Percentiles rank a stretch among this genome's conserved stretches.
Conservation (phyloP, 2,888 invertebrate genomes). For the Therioaphis trifolii region DNA sequence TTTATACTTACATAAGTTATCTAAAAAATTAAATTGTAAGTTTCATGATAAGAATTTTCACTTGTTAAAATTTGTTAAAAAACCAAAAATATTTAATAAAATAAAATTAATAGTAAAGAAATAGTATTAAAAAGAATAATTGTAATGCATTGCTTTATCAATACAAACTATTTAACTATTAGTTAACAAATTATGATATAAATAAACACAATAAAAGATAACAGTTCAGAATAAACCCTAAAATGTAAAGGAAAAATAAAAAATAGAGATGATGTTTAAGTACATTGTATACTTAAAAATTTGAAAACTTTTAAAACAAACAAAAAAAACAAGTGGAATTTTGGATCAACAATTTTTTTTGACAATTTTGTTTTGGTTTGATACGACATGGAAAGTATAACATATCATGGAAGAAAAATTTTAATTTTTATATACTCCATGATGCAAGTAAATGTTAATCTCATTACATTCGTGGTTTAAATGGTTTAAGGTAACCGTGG, state of each 20-base stretch:
- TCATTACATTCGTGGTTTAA: too few relatives aligned
- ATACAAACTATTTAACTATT: conserved; percentile 11
- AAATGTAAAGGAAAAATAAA: neutral
- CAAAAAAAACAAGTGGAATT: conserved; percentile 54
- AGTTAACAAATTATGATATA: neutral
- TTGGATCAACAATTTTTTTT: conserved; percentile 57
- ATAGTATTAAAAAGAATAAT: neutral
- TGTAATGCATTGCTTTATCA: neutral
- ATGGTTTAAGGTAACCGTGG: too few relatives aligned
- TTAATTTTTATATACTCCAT: conserved; percentile 6
- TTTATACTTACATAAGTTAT: conserved; percentile 33
- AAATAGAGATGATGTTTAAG: neutral
- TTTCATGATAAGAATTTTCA: neutral
- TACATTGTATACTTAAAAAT: neutral
- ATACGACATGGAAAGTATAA: conserved; percentile 50
- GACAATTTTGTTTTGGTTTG: conserved; percentile 61
- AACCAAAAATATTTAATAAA: too few relatives aligned
- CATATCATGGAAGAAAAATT: conserved; percentile 24
- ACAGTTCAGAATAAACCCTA: neutral
- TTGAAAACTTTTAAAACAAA: conserved; percentile 17
- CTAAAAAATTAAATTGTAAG: neutral
- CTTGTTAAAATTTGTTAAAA: neutral
- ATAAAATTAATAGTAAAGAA: conserved; percentile 2
- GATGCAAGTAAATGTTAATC: too few relatives aligned
- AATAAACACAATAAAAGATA: neutral